phyloP scores from a whole-genome alignment of 2,113 vertebrate species.

The Gymnarchus niloticus region DNA sequence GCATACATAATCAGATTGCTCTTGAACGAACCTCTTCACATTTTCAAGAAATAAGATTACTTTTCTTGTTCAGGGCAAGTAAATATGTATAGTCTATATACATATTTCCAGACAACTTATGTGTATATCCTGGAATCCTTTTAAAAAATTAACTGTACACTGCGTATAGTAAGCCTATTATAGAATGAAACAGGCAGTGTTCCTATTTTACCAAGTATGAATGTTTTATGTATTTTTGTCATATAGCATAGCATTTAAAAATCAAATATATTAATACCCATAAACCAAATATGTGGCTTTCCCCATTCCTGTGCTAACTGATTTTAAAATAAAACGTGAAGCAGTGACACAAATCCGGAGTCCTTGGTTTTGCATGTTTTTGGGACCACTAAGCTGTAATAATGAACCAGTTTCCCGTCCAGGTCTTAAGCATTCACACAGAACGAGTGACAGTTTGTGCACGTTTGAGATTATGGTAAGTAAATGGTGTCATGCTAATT shows the following conservation, averaged over 20 bases:
- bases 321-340: background rate
- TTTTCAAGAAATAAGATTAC: conserved; percentile 10
- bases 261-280: background rate
- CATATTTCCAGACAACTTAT: background rate
- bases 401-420: background rate
- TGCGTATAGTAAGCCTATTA: background rate
- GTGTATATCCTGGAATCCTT: background rate
- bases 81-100: background rate
- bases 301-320: background rate
- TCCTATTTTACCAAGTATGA: background rate
- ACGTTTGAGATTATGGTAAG: background rate
- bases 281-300: background rate
- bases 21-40: background rate
- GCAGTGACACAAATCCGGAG: too few species aligned
- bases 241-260: background rate
- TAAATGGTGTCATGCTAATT: conserved; percentile 17
- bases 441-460: background rate
- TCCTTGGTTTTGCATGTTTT: too few species aligned
- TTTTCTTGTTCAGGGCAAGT: background rate
- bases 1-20: conserved; percentile 1
- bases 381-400: background rate
- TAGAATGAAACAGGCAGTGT: background rate
- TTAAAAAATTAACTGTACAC: background rate
- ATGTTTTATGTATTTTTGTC: background rate
- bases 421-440: background rate